These are phyloP conservation scores for Carcinoscorpius rotundicauda DNA, from an alignment of 1,140 invertebrate species.

Conservation along the genomic window DNA sequence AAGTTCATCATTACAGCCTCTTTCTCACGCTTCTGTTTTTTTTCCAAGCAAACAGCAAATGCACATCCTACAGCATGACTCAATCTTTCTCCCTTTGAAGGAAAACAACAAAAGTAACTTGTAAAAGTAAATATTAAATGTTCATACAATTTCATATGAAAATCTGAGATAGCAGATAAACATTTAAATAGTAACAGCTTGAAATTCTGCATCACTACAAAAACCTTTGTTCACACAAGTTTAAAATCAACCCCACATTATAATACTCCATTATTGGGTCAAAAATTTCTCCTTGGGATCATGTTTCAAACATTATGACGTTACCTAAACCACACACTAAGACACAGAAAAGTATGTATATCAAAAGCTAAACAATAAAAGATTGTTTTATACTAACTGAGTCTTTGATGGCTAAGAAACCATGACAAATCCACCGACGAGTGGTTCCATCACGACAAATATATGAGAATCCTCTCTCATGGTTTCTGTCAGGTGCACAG, in stretches of 20 bases:
- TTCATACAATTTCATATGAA: neutral
- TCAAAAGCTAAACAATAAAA: no score
- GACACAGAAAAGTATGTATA: no score
- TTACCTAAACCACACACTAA: no score
- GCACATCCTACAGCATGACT: slow-evolving; percentile 99
- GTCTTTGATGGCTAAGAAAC: slow-evolving; percentile 91
- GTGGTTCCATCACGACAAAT: slow-evolving; percentile 74
- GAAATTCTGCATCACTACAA: no score
- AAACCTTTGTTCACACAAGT: no score
- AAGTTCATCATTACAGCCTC: slow-evolving; percentile 90
- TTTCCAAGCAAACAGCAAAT: slow-evolving; percentile 93
- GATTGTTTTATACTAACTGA: slow-evolving; percentile 44
- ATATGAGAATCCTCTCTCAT: slow-evolving; percentile 94
- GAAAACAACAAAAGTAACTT: slow-evolving; percentile 16
- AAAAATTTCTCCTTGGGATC: no score
- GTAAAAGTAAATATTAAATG: neutral
- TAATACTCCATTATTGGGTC: no score
- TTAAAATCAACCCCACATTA: no score
- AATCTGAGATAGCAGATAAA: no score
- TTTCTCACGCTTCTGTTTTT: slow-evolving; percentile 94
- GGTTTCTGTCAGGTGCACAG: slow-evolving; percentile 96
- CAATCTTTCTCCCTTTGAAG: slow-evolving; percentile 74
- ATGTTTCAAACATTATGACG: no score
- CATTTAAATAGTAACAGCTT: no score
- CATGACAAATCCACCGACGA: slow-evolving; percentile 98